phyloP scores from a whole-genome alignment of 2,113 vertebrate species.

The Phoenicopterus ruber region DNA sequence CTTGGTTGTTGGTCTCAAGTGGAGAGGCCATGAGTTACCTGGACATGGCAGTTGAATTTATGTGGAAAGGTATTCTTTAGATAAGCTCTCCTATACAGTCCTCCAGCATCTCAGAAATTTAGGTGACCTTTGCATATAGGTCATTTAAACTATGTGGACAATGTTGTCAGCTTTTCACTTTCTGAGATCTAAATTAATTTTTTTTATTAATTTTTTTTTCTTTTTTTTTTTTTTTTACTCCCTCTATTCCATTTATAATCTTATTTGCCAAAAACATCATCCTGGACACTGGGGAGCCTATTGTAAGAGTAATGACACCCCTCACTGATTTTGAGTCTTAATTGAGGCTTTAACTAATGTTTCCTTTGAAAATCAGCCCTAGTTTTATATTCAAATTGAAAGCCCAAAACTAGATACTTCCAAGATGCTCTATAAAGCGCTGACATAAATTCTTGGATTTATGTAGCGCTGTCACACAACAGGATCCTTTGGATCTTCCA shows the following conservation, averaged over 20 bases:
- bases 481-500: slow-evolving; percentile 40
- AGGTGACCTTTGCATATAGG: not conserved
- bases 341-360: not conserved
- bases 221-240: not conserved
- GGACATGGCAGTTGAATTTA: not conserved
- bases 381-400: not conserved
- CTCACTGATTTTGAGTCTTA: not conserved
- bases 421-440: not conserved
- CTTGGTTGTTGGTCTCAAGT: not conserved
- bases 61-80: not conserved
- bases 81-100: fast-evolving
- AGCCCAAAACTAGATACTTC: not conserved
- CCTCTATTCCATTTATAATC: not conserved
- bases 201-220: too few species aligned
- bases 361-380: not conserved
- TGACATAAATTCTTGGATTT: slow-evolving; percentile 42
- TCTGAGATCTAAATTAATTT: not conserved
- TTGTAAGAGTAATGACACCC: not conserved
- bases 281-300: not conserved
- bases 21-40: not conserved
- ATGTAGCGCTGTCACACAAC: slow-evolving; percentile 5
- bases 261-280: not conserved
- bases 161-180: not conserved
- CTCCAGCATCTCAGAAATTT: not conserved
- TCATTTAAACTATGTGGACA: not conserved